Evolutionary conservation across 2,797 vertebrate species (phyloP), one percentile per base, ranked within the genome.

Genomic region (Pagetopsis macropterus): DNA sequence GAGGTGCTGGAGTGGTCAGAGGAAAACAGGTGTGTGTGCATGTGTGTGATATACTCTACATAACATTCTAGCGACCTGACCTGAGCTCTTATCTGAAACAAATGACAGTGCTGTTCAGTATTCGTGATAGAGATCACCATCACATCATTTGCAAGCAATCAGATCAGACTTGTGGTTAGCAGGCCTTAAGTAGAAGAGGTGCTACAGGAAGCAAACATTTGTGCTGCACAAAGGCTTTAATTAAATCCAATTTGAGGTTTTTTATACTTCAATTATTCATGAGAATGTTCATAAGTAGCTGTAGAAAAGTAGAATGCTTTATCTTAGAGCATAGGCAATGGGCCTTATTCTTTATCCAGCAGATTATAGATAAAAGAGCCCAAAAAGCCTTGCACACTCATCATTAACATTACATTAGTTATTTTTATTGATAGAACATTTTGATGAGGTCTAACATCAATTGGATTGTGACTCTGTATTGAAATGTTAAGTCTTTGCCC

Each of bases 21-120:
- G 66, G 92, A 93, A 31, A 85, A 87, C 74, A 90, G 93, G 95
- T 95, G 68, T 49, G 86, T 95, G 66, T 46, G 84, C 85, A 94
- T 95, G 68, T 49, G 84, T 33, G 86, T 88, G 27, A 27, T 27
- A 27, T 27, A 27, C 27, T 27, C 27, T 27, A 27, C 27, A 27
- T 27, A 27, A 27, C 4, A 27, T 27, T 27, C 27, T 65, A 9
- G 66, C 44, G 17, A 33, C 21, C 9, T 31, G 52, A 23, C 51
- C 65, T 40, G 43, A 51, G 54, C 43, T 46, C 17, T 77, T 64
- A 54, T 82, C 19, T 45, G 19, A 40, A 75, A 62, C 15, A 40
- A 56, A 70, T 15, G 3, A 19, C 33, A 8, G 10, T 1, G 10
- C 41, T 4, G 17, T 55, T 46, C 11, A 57, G 41, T 40, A 21